These are phyloP conservation scores for Opisthocomus hoazin DNA, from an alignment of 2,113 vertebrate genomes.

Conservation along the genomic window DNA sequence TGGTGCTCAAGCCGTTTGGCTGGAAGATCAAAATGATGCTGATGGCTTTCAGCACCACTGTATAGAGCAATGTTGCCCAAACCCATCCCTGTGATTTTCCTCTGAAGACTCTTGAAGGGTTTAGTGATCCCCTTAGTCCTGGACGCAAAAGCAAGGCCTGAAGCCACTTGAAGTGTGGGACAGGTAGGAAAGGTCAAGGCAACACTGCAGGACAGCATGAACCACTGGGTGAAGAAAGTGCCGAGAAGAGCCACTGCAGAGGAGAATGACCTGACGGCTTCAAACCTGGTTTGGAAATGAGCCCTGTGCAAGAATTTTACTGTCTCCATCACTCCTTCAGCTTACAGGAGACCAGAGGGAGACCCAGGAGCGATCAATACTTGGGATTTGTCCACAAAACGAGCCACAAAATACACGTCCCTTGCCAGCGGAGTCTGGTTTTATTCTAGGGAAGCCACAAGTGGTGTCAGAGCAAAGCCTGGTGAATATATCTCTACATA, in stretches of 20 bases:
- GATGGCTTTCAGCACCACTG: neutral
- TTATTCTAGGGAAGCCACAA: neutral
- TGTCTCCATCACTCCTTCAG: neutral
- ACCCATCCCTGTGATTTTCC: neutral
- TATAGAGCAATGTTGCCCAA: neutral
- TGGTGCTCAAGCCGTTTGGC: neutral
- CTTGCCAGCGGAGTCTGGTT: neutral
- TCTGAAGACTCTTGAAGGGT: accelerated
- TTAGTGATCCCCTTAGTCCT: neutral
- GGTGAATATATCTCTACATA: neutral
- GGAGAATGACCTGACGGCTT: neutral
- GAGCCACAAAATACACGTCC: neutral
- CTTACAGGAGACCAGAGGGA: neutral
- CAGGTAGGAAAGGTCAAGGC: neutral
- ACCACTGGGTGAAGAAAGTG: neutral
- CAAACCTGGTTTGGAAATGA: neutral
- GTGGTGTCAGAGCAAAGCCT: neutral
- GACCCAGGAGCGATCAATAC: neutral
- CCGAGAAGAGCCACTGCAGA: neutral
- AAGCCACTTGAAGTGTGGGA: neutral
- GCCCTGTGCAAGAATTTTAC: neutral
- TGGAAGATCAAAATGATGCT: neutral
- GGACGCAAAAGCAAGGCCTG: neutral
- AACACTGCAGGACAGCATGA: neutral
- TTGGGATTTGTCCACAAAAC: neutral